Base-by-base conservation (phyloP, 1,140 invertebrate genomes). In the Anastrepha ludens region DNA sequence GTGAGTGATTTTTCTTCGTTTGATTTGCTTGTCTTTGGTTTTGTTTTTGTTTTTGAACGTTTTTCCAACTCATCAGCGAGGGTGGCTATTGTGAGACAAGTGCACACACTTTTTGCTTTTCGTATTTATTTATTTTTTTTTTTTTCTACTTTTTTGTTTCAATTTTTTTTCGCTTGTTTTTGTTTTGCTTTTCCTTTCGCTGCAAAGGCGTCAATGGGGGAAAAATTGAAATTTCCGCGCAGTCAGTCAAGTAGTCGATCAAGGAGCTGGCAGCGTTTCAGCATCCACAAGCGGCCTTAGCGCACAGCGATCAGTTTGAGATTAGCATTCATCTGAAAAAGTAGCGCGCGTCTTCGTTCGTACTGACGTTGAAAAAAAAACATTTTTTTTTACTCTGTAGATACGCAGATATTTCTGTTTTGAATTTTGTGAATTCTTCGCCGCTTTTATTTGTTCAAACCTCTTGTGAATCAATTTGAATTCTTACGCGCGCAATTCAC, bases 81-180 rank as follows among this genome's bases (percentile, higher is more conserved):
- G 74, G 74, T 81, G 47, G 74, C 74, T 55, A 11, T n/a, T 55
- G n/a, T 8, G 74, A 41, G 47, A 81, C 74, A 81, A 81, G 74
- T 81, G 44, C 74, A 55, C 41, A 44, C 13, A 55, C 6, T 55
- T 55, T 81, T 81, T 81, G 4, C 7, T 78, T 78, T 78, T 50
- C 6, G 3, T 81, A 29, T 55, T 55, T 62, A 13, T 81, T 81
- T 81, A 6, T 3, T 15, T 58, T 81, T 13, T n/a, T 6, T 13
- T n/a, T 7, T 29, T 74, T 74, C 44, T 74, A 29, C 41, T 29
- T 29, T 29, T 29, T 29, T 29, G 7, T n/a, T 50, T 74, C 17
- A 8, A 17, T 55, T 81, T 81, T 81, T 78, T 78, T 78, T 50
- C 6, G 3, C 55, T 55, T 55, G 9, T 62, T 81, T 55, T 2